phyloP scores from a whole-genome alignment of 2,797 vertebrate genomes.

The Rachycentron canadum region DNA sequence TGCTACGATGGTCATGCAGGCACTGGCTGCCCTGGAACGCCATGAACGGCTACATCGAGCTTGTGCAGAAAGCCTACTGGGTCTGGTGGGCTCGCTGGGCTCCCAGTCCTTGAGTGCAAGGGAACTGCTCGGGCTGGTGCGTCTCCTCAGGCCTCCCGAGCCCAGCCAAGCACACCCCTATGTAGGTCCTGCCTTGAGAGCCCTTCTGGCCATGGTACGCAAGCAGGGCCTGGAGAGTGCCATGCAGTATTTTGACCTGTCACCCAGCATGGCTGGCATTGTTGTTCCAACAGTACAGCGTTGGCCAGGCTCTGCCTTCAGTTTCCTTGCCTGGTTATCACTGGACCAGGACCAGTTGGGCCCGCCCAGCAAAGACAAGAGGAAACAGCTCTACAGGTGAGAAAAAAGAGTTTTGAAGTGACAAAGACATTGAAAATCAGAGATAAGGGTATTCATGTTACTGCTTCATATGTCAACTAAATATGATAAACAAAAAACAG shows the following conservation, averaged over 20 bases:
- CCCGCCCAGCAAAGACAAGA: slow-evolving; percentile 89
- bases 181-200: slow-evolving; percentile 87
- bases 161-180: slow-evolving; percentile 86
- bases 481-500: not conserved
- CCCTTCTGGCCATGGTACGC: slow-evolving; percentile 92
- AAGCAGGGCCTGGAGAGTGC: slow-evolving; percentile 94
- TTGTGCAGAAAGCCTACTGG: slow-evolving; percentile 93
- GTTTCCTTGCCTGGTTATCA: slow-evolving; percentile 95
- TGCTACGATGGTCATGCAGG: slow-evolving; percentile 90
- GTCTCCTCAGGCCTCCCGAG: slow-evolving; percentile 89
- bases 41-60: slow-evolving; percentile 86
- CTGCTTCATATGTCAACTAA: not conserved
- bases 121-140: slow-evolving; percentile 89
- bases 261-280: slow-evolving; percentile 95
- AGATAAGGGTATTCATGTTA: too few species aligned
- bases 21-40: slow-evolving; percentile 87
- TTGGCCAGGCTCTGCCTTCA: slow-evolving; percentile 96
- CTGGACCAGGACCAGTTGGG: slow-evolving; percentile 93
- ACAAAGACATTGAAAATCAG: not conserved
- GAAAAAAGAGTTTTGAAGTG: not conserved
- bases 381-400: slow-evolving; percentile 97
- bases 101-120: slow-evolving; percentile 92
- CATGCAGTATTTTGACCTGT: slow-evolving; percentile 96
- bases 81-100: slow-evolving; percentile 92
- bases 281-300: slow-evolving; percentile 91